Evolutionary conservation across 2,797 vertebrate genomes (phyloP).

Genomic region (Sciurus carolinensis): DNA sequence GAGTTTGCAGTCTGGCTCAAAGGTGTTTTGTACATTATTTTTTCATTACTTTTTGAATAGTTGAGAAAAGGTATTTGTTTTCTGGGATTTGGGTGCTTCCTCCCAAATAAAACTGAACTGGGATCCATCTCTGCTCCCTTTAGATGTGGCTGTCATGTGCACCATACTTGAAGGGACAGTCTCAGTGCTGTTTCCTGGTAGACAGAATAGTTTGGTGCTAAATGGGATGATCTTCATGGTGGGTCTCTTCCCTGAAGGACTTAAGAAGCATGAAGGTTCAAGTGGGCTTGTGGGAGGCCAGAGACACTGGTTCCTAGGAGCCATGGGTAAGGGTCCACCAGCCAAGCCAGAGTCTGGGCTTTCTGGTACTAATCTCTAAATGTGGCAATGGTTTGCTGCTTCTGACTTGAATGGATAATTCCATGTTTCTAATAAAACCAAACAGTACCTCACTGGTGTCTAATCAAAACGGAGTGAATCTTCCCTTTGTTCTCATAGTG

Average conservation of each 20-base stretch:
- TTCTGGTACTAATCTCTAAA: background rate
- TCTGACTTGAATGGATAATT: background rate
- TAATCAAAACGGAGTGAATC: background rate
- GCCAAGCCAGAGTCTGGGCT: background rate
- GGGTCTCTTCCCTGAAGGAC: background rate
- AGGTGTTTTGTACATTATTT: background rate
- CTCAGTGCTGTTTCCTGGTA: background rate
- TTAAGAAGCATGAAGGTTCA: background rate
- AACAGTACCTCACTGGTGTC: background rate
- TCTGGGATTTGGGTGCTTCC: background rate
- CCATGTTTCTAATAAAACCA: conserved; percentile 60
- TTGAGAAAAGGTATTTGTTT: background rate
- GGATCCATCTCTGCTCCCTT: background rate
- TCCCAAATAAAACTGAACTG: background rate
- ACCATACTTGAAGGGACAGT: background rate
- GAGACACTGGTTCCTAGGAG: background rate
- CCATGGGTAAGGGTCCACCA: rapidly evolving
- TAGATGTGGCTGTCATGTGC: background rate
- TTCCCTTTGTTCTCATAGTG: background rate
- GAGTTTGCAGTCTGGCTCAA: background rate
- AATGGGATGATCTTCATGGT: background rate
- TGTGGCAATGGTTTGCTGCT: background rate
- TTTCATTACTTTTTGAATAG: background rate
- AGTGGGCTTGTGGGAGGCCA: background rate
- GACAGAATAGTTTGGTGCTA: background rate